A percentile compares a stretch with the other conserved stretches of the same genome.
phyloP scores from a whole-genome alignment of 1,140 invertebrate species.

The Sitobion miscanthi region DNA sequence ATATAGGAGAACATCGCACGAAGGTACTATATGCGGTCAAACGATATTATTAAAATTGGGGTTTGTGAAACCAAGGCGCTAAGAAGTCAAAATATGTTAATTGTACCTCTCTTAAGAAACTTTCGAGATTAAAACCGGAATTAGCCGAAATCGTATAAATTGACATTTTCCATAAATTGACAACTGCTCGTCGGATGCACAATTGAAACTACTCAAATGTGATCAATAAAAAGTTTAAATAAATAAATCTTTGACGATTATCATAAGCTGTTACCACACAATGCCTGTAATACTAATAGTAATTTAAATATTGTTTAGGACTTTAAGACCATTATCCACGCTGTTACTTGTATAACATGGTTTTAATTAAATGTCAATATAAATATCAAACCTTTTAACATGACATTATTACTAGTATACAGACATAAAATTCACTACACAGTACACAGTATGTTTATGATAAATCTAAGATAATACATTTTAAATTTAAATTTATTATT shows the following conservation, averaged over 20 bases:
- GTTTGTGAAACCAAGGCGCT: background rate
- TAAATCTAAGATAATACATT: background rate
- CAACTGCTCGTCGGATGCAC: background rate
- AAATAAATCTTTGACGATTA: background rate
- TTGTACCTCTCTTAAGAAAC: background rate
- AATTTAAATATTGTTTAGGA: background rate
- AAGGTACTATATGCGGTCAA: background rate
- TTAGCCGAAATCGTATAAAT: background rate
- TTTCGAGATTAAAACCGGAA: background rate
- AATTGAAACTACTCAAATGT: background rate
- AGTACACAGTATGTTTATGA: background rate
- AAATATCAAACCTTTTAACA: background rate
- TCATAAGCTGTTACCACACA: background rate
- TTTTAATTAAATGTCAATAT: slow-evolving; percentile 14
- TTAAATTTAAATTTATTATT: background rate
- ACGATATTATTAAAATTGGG: background rate
- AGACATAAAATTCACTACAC: background rate
- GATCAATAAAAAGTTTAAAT: background rate
- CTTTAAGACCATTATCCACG: background rate
- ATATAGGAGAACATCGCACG: background rate
- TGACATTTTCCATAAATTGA: background rate
- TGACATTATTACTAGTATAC: background rate
- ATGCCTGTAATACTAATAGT: background rate
- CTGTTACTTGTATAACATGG: background rate
- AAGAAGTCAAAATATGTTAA: slow-evolving; percentile 2